Base-by-base conservation (phyloP, 2,113 vertebrate species). In the Lophotis ruficrista region DNA sequence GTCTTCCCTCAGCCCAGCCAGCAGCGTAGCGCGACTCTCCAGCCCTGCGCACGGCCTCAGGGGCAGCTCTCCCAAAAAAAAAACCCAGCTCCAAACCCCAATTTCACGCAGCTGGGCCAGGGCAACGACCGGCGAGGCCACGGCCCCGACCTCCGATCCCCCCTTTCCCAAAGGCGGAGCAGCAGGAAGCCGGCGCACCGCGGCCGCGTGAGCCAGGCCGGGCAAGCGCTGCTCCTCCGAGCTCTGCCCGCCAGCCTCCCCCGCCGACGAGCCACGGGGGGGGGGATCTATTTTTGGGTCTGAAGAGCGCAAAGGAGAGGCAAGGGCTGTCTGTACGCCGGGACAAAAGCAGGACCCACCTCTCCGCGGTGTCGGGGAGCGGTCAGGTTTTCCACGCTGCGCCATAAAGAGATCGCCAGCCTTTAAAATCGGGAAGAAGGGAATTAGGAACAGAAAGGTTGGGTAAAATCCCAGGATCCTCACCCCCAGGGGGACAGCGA, bases 361-460 rank as follows among this genome's bases (percentile, higher is more conserved):
- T 91, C 71, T 13, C 78, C 25, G 73, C 2, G 6, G 82, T 75
- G 73, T 41, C 87, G 69, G 37, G 2, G 69, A 70, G 73, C 21
- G 56, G 47, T 87, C 94, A 90, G 78, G 70, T 89, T 96, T 97
- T 94, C 87, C 61, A 51, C 65, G 23, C 69, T 22, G 60, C 43
- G 94, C 70, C 84, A 60, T 51, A 94, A 71, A 82, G 87, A 41
- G 69, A 91, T 71, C 51, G 14, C 33, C 82, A 82, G 84, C 73
- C 92, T 94, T 96, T 93, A 66, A 78, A 87, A 91, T 4, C 43
- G 81, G 85, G 90, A 93, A 78, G 78, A 89, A 68, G 65, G 73
- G 87, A 82, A 94, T 91, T 60, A 90, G 90, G 93, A 96, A 92
- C 86, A 96, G 89, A 89, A 94, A 87, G 69, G 69, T 90, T 58